Evolutionary conservation across 2,888 invertebrate genomes (phyloP).

Genomic region (Lycocerus yunnanus): DNA sequence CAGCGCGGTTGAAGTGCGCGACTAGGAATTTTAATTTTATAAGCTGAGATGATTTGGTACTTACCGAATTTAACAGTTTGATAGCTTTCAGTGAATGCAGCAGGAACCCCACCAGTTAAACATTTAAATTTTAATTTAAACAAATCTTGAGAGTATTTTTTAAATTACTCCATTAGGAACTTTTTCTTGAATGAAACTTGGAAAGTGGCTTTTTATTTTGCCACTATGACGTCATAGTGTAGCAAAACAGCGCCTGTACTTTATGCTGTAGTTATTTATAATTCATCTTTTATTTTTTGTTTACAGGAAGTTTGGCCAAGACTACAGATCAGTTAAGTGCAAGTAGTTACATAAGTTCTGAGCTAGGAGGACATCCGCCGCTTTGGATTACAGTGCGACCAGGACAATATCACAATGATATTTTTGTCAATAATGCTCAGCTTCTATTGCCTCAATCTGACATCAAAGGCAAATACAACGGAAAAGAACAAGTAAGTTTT

Average conservation of each 20-base stretch:
- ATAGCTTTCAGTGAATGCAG: background rate
- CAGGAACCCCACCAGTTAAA: background rate
- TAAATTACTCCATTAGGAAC: too few relatives aligned
- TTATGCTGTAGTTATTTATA: too few relatives aligned
- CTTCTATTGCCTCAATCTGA: constrained; percentile 72
- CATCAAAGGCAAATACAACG: constrained; percentile 64
- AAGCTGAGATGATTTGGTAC: background rate
- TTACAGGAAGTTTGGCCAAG: constrained; percentile 77
- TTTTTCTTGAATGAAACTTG: too few relatives aligned
- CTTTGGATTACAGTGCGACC: constrained; percentile 78
- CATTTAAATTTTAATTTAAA: background rate
- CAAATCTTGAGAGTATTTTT: background rate
- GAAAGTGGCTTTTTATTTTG: too few relatives aligned
- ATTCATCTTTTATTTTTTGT: constrained; percentile 14
- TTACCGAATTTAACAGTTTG: background rate
- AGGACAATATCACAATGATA: constrained; percentile 67
- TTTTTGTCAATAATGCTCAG: constrained; percentile 87
- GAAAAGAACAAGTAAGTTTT: constrained; percentile 64
- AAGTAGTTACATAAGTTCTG: constrained; percentile 60
- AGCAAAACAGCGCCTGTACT: too few relatives aligned
- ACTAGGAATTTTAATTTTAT: background rate
- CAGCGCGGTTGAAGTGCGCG: background rate
- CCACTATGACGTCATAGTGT: too few relatives aligned
- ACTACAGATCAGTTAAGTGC: constrained; percentile 68
- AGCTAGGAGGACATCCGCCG: constrained; percentile 83